Base-by-base conservation (phyloP, 2,888 invertebrate genomes). In the Icerya purchasi region DNA sequence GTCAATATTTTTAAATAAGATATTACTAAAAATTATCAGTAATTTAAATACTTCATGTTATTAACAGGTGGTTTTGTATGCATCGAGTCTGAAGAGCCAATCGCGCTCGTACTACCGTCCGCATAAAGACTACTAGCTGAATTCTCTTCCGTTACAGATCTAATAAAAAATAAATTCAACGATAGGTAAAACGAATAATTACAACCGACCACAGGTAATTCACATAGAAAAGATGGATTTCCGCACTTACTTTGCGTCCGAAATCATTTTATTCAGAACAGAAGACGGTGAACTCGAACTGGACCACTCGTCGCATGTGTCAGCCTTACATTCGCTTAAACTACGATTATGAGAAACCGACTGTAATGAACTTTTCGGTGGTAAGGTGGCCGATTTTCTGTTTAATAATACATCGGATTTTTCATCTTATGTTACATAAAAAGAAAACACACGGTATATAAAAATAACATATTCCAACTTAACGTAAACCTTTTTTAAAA, bases 81-180 rank as follows among this genome's bases (percentile, higher is more conserved):
- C 56, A 79, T 80, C 1, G 85, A 86, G 70, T 87, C 87, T 66
- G 82, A 83, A 60, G 86, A 87, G 71, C 86, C 84, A 22, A 87
- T 82, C 52, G 86, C 87, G 63, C 86, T 86, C 0, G 85, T 86
- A 61, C 83, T 84, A 1, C 86, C 86, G 68, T 86, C 86, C n/a
- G 81, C 81, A 67, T 78, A 62, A 52, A n/a, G n/a, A n/a, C n/a
- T n/a, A n/a, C n/a, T n/a, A n/a, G n/a, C n/a, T n/a, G n/a, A n/a
- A n/a, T n/a, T n/a, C n/a, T n/a, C n/a, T n/a, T n/a, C n/a, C n/a
- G n/a, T n/a, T n/a, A n/a, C n/a, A n/a, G n/a, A n/a, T n/a, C n/a
- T n/a, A n/a, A n/a, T 23, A 0, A 18, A n/a, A 24, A 23, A 50
- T 14, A 55, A 2, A 51, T 10, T 5, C 25, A 59, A n/a, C 24